These are phyloP conservation scores for Epirrita christyi DNA, from an alignment of 2,888 invertebrate genomes.

Conservation along the genomic window DNA sequence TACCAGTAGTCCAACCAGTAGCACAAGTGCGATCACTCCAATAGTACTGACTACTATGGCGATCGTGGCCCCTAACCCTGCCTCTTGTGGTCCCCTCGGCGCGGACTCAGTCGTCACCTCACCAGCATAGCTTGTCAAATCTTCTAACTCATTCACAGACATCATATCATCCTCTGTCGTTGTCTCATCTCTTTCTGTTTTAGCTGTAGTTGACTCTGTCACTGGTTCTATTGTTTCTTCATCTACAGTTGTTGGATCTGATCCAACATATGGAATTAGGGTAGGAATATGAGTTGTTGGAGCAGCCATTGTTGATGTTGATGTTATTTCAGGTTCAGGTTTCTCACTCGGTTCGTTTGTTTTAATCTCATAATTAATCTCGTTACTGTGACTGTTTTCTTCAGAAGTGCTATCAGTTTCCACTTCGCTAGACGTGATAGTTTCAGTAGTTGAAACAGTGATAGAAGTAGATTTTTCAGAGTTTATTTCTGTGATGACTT, in stretches of 20 bases:
- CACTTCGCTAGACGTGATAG: conserved; percentile 45
- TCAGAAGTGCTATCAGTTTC: conserved; percentile 54
- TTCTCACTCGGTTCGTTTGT: conserved; percentile 31
- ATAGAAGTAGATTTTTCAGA: conserved; percentile 57
- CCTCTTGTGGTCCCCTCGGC: conserved; percentile 61
- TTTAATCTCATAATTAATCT: conserved; percentile 58
- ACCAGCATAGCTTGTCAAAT: conserved; percentile 58
- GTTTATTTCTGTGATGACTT: conserved; percentile 65
- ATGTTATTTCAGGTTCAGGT: conserved; percentile 20
- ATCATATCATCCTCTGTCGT: conserved; percentile 51
- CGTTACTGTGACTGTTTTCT: conserved; percentile 71
- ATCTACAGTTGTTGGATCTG: conserved; percentile 33
- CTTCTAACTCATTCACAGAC: conserved; percentile 56
- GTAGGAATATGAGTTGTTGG: conserved; percentile 21
- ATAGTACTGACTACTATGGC: conserved; percentile 93
- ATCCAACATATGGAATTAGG: too few relatives aligned
- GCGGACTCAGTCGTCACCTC: conserved; percentile 69
- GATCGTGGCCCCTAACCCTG: conserved; percentile 89
- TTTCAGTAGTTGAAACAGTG: conserved; percentile 43
- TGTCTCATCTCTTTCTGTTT: conserved; percentile 38
- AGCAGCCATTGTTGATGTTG: conserved; percentile 16
- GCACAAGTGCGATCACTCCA: conserved; percentile 90
- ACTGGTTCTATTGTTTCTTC: conserved; percentile 21
- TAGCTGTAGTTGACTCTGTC: conserved; percentile 40
- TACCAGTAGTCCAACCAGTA: conserved; percentile 91